Base-by-base conservation (phyloP, 2,888 invertebrate species). In the Archips xylosteana region DNA sequence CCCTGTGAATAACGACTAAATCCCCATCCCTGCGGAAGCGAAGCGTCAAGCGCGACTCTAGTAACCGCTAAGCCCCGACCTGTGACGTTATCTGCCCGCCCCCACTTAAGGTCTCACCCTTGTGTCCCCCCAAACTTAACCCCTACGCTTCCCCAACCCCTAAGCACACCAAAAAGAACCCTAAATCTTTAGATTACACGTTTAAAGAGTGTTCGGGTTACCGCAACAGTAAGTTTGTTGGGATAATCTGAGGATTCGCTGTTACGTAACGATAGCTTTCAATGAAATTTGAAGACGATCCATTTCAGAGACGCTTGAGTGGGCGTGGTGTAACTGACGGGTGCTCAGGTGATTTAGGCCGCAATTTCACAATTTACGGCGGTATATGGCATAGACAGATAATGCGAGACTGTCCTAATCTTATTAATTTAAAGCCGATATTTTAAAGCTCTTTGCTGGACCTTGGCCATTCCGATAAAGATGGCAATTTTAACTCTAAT, bases 11-110 rank as follows among this genome's bases (percentile, higher is more conserved):
- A 86, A 85, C 85, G 84, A 82, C 85, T 82, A 89, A 91, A 91
- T 87, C 92, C 89, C 90, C 89, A 90, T 89, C 87, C 86, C 89
- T 87, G 87, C 82, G 82, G 80, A 86, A 89, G 89, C 91, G 86
- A 80, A 90, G 89, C 92, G 90, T 91, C 92, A 91, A 92, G 91
- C 92, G 91, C 86, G 87, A 90, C 83, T 80, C 87, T 88, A 84
- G 88, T 89, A 89, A 89, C 91, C 92, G 89, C 92, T 92, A 92
- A 91, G 91, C 92, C 77, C 78, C 84, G 81, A 88, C 88, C 92
- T 92, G 92, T 92, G 90, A 90, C 92, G 88, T 92, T 92, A 93
- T 93, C 92, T 81, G 76, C 82, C 73, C 69, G 49, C 69, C 74
- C 83, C 80, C 81, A 82, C 81, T 84, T 82, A 83, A 84, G 85